A percentile compares a stretch with the other conserved stretches of the same genome.
Evolutionary conservation across 2,797 vertebrate genomes (phyloP).

Genomic region (Xiphorhynchus erythropygius): DNA sequence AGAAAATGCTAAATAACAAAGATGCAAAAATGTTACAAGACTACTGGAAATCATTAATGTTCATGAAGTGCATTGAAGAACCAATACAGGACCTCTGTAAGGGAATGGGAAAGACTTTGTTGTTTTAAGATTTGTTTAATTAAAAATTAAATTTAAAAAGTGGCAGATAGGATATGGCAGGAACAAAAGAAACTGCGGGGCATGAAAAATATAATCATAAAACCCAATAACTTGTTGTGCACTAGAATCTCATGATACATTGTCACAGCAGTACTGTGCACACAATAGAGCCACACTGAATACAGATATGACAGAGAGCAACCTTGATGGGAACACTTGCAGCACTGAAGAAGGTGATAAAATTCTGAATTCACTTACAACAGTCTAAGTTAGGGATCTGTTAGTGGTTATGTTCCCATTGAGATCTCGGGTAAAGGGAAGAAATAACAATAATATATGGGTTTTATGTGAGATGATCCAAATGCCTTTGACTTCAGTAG

Average conservation of each 20-base stretch:
- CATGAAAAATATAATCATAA: constrained; percentile 16
- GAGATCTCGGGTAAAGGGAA: constrained; percentile 38
- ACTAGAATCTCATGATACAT: background rate
- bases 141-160: constrained; percentile 5
- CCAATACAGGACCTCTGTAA: background rate
- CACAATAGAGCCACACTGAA: background rate
- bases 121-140: background rate
- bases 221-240: background rate
- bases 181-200: background rate
- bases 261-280: constrained; percentile 24
- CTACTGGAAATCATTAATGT: background rate
- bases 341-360: constrained; percentile 26
- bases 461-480: constrained; percentile 17
- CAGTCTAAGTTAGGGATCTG: background rate
- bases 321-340: background rate
- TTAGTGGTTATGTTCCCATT: constrained; percentile 38
- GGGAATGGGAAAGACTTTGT: background rate
- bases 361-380: constrained; percentile 31
- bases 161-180: background rate
- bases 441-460: constrained; percentile 43
- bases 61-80: background rate
- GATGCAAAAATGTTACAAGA: background rate
- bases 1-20: background rate
- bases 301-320: constrained; percentile 4
- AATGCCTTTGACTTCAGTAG: constrained; percentile 25